phyloP scores from a whole-genome alignment of 2,797 vertebrate species.

The Vespertilio murinus region DNA sequence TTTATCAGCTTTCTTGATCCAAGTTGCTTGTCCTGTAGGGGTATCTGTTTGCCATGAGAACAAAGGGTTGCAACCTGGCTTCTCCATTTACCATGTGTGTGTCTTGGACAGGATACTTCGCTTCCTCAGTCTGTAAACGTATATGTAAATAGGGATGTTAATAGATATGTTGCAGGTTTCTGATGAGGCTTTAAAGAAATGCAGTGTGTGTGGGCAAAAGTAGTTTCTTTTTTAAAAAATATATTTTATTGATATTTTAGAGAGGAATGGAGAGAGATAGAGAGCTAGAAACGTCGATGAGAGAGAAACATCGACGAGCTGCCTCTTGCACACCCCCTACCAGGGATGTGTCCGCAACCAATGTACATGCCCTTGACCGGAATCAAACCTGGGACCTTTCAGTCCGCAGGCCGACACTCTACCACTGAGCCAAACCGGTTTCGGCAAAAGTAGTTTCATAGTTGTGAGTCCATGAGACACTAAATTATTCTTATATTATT shows the following conservation, averaged over 20 bases:
- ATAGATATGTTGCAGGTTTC: not conserved
- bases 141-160: slow-evolving; percentile 1
- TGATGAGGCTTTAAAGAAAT: slow-evolving; percentile 47
- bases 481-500: not conserved
- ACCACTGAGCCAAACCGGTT: no score
- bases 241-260: no score
- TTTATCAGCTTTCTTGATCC: not conserved
- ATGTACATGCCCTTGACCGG: no score
- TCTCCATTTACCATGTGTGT: not conserved
- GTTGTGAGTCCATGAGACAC: not conserved
- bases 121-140: not conserved
- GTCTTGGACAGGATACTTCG: not conserved
- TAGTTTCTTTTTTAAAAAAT: no score
- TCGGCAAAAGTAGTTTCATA: not conserved
- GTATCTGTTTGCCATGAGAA: not conserved
- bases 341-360: no score
- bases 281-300: no score
- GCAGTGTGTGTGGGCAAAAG: not conserved
- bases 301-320: no score
- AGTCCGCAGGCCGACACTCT: no score
- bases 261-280: no score
- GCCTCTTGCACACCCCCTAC: no score
- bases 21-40: not conserved
- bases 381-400: no score
- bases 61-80: not conserved